These are phyloP conservation scores for Drosophila grimshawi DNA, from an alignment of 1,140 invertebrate genomes.

Conservation along the genomic window DNA sequence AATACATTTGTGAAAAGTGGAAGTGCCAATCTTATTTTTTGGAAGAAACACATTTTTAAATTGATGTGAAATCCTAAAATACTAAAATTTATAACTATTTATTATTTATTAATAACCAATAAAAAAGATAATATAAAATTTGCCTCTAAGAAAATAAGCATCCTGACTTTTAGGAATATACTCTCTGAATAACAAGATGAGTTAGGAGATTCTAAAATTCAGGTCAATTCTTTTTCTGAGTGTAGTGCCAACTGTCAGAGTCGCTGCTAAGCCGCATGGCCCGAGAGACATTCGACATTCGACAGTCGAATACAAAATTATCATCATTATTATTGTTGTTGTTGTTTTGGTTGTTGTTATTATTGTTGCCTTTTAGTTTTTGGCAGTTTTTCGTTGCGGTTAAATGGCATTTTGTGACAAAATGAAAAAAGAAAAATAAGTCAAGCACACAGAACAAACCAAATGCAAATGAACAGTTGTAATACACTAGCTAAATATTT, in stretches of 20 bases:
- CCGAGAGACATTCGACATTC: constrained; percentile 12
- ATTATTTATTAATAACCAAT: too few species aligned
- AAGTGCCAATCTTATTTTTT: too few species aligned
- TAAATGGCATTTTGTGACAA: constrained; percentile 52
- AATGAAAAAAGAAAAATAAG: constrained; percentile 10
- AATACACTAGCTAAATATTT: constrained; percentile 18
- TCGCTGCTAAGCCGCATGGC: constrained; percentile 45
- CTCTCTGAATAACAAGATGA: too few species aligned
- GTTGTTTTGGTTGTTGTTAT: constrained; percentile 38
- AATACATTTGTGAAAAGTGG: too few species aligned
- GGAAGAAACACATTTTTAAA: too few species aligned
- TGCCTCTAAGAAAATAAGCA: too few species aligned
- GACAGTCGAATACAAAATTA: constrained; percentile 43
- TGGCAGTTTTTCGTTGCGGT: constrained; percentile 39
- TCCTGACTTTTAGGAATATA: too few species aligned
- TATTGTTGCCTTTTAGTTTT: constrained; percentile 41
- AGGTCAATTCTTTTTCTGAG: too few species aligned
- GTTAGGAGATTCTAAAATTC: too few species aligned
- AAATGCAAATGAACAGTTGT: constrained; percentile 19
- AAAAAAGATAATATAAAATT: too few species aligned
- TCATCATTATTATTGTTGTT: constrained; percentile 36
- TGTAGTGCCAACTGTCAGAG: not conserved
- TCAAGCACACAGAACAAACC: constrained; percentile 3
- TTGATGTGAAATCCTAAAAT: too few species aligned
- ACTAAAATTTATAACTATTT: too few species aligned